Evolutionary conservation across 2,797 vertebrate genomes (phyloP), one percentile per base, ranked within the genome.

Genomic region (Numenius phaeopus): DNA sequence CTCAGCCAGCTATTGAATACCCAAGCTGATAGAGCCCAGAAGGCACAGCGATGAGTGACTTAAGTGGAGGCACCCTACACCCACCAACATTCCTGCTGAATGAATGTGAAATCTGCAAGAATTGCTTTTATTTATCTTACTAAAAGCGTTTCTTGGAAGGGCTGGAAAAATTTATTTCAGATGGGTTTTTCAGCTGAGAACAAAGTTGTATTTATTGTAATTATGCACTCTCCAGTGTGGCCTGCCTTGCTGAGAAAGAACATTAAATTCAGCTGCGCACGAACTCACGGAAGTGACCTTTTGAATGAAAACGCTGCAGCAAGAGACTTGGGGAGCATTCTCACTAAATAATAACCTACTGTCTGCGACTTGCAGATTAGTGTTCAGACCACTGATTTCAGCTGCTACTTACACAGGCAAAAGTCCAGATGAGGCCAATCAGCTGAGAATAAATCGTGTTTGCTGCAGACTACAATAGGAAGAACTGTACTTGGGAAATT

Each of bases 101-200:
- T 96, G 96, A 95, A 96, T 96, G 84, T 87, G 83, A 89, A 94
- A 95, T 94, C 90, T 15, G 92, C 89, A 95, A 97, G 87, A 97
- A 97, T 92, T 95, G 92, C 90, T 96, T 96, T 96, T 95, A 97
- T 97, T 97, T 96, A 97, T 96, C 94, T 96, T 95, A 83, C 76
- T 92, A 96, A 96, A 96, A 93, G 92, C 82, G 2, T 83, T 97
- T 95, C 92, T 97, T 97, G 89, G 94, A 95, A 97, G 69, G 82
- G 87, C 82, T 92, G 94, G 92, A 92, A 97, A 96, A 95, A 94
- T 52, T 96, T 97, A 81, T 95, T 97, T 97, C 96, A 95, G 89
- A 87, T 89, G 95, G 79, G 85, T 92, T 97, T 97, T 96, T 97
- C 90, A 96, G 87, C 72, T 76, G 87, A 97, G 94, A 97, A 97